Evolutionary conservation across 2,888 invertebrate species (phyloP), one percentile per base, ranked within the genome.

Genomic region (Allygus modestus): DNA sequence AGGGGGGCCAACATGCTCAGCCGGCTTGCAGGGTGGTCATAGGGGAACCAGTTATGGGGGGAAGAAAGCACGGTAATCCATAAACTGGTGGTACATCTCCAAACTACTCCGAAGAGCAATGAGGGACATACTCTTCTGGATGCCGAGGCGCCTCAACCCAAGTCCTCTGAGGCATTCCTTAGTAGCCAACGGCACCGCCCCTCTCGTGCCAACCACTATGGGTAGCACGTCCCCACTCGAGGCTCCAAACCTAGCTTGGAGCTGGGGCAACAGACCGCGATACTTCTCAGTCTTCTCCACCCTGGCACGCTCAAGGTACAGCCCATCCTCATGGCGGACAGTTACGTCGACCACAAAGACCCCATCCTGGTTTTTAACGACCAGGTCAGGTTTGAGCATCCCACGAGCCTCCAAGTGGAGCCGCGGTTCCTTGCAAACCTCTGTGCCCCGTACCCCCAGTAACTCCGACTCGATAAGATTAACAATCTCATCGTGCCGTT

Each of bases 151-250:
- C n/a, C 43, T 31, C 0, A 89, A 86, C 4, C 88, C 88, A 15
- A 69, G 37, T 37, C 69, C 1, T 33, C 79, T 17, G 0, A 84
- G 86, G 28, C 86, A 84, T 0, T 26, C 5, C 20, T 88, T 43
- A 33, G 89, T 90, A 79, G 86, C 82, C 85, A 83, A 88, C 58
- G 89, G 89, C 85, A 89, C 85, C 17, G 89, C 88, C 17, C 89
- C 89, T 85, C 89, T 86, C 65, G 89, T 89, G 9, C 89, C 89
- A 26, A 89, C 87, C 75, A 89, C 89, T 5, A 89, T 87, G 0
- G 89, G 89, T 79, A 89, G 86, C 71, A 89, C 89, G 65, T 87
- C 83, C 0, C 86, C 87, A 65, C 54, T 61, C 9, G 69, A 4
- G 0, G 84, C 87, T 2, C 85, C 86, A 4, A 84, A 86, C 41